These are phyloP conservation scores for Syrrhaptes paradoxus DNA, from an alignment of 2,113 vertebrate genomes.

Conservation along the genomic window DNA sequence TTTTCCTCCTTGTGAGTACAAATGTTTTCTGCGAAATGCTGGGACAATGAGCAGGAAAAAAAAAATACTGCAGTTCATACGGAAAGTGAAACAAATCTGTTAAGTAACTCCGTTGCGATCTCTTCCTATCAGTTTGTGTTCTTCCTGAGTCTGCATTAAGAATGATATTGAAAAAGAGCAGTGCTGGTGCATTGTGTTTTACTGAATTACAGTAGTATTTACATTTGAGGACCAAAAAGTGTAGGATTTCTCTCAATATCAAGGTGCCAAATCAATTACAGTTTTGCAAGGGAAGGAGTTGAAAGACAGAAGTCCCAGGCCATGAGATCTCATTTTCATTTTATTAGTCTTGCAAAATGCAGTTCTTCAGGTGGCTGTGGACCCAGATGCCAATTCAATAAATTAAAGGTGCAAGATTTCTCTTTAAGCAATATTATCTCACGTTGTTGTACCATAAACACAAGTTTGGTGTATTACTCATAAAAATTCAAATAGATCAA, in stretches of 20 bases:
- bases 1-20: neutral
- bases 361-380: neutral
- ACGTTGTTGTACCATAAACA: neutral
- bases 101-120: neutral
- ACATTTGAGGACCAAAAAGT: neutral
- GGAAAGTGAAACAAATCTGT: slow-evolving; percentile 37
- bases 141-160: neutral
- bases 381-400: neutral
- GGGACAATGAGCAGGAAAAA: neutral
- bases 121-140: neutral
- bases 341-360: neutral
- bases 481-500: neutral
- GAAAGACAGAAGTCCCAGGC: neutral
- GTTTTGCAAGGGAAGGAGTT: neutral
- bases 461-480: neutral
- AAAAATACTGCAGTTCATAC: neutral
- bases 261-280: neutral
- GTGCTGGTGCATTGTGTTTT: neutral
- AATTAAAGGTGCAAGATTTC: neutral
- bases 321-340: neutral
- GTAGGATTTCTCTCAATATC: neutral
- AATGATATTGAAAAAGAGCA: neutral
- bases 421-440: neutral
- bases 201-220: neutral
- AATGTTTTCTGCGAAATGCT: neutral